Evolutionary conservation across 1,140 invertebrate genomes (phyloP), one percentile per base, ranked within the genome.

Genomic region (Musca domestica): DNA sequence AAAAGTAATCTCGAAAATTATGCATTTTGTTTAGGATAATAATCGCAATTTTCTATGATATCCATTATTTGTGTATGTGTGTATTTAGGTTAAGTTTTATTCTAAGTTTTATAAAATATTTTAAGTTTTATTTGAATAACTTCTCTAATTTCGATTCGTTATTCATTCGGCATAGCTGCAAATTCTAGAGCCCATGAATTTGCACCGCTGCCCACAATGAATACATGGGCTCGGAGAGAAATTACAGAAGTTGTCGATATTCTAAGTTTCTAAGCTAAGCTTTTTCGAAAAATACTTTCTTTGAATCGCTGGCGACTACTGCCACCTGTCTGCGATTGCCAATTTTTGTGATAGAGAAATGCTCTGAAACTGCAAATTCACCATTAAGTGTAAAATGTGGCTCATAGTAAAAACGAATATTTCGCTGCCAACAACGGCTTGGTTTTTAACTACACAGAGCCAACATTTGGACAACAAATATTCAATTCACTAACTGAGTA

Each of bases 361-460:
- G 68, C 71, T 61, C 66, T 63, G 7, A 63, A 46, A 34, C 58
- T 63, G 58, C 10, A n/a, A 56, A 27, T 12, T 6, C 2, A 27
- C 10, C 22, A 41, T 41, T 0, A 77, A 77, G 70, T 77, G 76
- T 10, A 77, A 77, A 77, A 77, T 76, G 76, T 74, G 72, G 75
- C 76, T 77, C 76, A 27, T 56, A 56, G 15, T 56, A 56, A 56
- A 56, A 56, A 56, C 52, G 12, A n/a, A 56, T 41, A 15, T 25
- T 23, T 56, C 52, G 22, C 25, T 27, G 25, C 12, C 22, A 56
- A 27, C n/a, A 56, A 56, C 23, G 22, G 34, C 34, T 41, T 27
- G 22, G 51, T 27, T 56, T 56, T 56, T 56, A 27, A 27, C 15
- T 41, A 41, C 22, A 22, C 2, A 27, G 52, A 56, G 23, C 15